Evolutionary conservation across 2,797 vertebrate genomes (phyloP).

Genomic region (Syngnathus rostellatus): DNA sequence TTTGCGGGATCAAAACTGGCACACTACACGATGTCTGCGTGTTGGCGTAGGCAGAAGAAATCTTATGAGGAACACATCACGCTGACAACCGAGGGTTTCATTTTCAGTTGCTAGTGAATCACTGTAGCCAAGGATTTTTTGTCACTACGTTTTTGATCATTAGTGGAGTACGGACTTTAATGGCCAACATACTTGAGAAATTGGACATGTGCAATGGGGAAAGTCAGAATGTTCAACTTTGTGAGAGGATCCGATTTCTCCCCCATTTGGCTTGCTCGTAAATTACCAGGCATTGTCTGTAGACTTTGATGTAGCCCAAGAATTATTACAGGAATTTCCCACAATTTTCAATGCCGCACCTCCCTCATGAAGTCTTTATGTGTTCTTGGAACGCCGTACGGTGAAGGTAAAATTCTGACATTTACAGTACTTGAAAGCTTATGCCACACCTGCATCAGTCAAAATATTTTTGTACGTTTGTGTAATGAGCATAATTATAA

Average conservation of each 20-base stretch:
- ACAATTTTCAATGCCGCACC: background rate
- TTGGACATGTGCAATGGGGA: background rate
- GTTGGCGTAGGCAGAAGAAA: slow-evolving; percentile 19
- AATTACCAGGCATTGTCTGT: background rate
- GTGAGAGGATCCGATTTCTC: background rate
- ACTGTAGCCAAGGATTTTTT: background rate
- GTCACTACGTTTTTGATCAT: background rate
- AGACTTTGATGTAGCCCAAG: background rate
- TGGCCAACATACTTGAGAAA: background rate
- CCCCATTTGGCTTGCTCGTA: background rate
- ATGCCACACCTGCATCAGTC: background rate
- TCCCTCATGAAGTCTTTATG: background rate
- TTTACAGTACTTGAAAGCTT: background rate
- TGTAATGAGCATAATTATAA: background rate
- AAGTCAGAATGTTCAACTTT: background rate
- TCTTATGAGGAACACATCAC: slow-evolving; percentile 22
- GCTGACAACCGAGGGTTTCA: slow-evolving; percentile 11
- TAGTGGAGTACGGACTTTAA: background rate
- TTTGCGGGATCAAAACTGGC: slow-evolving; percentile 12
- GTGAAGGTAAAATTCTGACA: background rate
- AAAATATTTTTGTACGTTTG: background rate
- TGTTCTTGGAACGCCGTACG: background rate
- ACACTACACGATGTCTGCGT: slow-evolving; percentile 6
- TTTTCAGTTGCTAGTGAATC: slow-evolving; percentile 3
- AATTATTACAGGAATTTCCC: background rate